Evolutionary conservation across 2,888 invertebrate species (phyloP), one percentile per base, ranked within the genome.

Genomic region (Thysanoteuthis rhombus): DNA sequence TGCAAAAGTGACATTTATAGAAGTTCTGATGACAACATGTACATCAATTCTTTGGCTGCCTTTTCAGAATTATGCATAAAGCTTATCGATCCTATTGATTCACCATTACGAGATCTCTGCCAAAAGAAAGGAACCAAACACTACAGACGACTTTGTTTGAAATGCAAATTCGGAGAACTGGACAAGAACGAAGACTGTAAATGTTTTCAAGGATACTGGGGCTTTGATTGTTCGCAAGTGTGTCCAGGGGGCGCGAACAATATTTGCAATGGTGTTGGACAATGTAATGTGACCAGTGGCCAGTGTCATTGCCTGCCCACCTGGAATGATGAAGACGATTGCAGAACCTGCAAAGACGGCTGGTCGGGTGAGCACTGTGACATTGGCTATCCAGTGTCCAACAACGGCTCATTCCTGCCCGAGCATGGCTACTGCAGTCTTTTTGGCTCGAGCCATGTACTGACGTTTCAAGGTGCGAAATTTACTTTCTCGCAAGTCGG

Each of bases 181-280:
- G 90, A 93, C 28, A 89, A 94, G 5, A 93, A 93, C 36, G 94
- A 93, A n/a, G 16, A 40, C 1, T 95, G 95, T 93, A 92, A 38
- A 38, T 95, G 95, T 94, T 22, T 93, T 52, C 36, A 58, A n/a
- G 95, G 95, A 22, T 95, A 95, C 94, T 95, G 95, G 95, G 95
- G 95, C 19, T 93, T 42, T 32, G 94, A 94, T 93, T 95, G 95
- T 93, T 90, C 93, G 22, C 32, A 94, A 16, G 93, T 94, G 0
- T 95, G 95, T 58, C 95, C 95, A 32, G 95, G 95, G 4, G 95
- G 95, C 16, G 93, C 93, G 3, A 39, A 47, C 40, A 94, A 90
- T 39, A 94, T 95, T 1, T 95, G 95, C 92, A 90, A 93, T 92
- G 92, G 93, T 28, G 93, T 94, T 91, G 95, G 95, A 4, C 52